phyloP scores from a whole-genome alignment of 1,140 invertebrate genomes.

The Ceratoteleas bidentatus region DNA sequence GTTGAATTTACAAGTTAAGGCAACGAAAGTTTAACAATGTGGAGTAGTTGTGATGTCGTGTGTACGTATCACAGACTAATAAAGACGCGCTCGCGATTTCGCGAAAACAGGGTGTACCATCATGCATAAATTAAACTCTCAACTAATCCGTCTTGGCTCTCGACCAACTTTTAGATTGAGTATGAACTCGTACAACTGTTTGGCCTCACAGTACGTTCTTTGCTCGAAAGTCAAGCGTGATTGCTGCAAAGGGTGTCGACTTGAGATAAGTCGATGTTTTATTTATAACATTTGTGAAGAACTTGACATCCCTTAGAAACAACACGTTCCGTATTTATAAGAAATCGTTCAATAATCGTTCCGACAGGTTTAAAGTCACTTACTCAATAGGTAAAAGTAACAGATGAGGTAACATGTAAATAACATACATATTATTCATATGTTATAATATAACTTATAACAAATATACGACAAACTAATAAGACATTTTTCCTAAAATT shows the following conservation, averaged over 20 bases:
- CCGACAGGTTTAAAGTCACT: constrained; percentile 20
- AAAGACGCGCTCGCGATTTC: constrained; percentile 64
- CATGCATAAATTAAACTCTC: constrained; percentile 68
- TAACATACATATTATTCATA: no score
- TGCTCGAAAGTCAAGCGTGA: constrained; percentile 59
- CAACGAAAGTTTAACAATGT: constrained; percentile 61
- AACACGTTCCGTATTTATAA: constrained; percentile 32
- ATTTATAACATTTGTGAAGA: constrained; percentile 59
- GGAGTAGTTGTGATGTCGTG: constrained; percentile 55
- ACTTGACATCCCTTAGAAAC: constrained; percentile 31
- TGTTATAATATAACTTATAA: no score
- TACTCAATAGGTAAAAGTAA: no score
- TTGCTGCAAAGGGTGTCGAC: constrained; percentile 61
- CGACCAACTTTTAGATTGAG: constrained; percentile 67
- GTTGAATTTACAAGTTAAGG: constrained; percentile 59
- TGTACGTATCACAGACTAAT: constrained; percentile 61
- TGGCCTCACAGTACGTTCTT: constrained; percentile 63
- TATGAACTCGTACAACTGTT: constrained; percentile 67
- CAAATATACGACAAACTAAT: no score
- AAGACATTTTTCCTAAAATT: no score
- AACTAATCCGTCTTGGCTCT: constrained; percentile 67
- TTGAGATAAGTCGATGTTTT: constrained; percentile 59
- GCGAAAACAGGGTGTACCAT: constrained; percentile 62
- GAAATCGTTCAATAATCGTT: constrained; percentile 17
- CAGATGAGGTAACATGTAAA: no score